Base-by-base conservation (phyloP, 2,113 vertebrate species). In the Paramisgurnus dabryanus region DNA sequence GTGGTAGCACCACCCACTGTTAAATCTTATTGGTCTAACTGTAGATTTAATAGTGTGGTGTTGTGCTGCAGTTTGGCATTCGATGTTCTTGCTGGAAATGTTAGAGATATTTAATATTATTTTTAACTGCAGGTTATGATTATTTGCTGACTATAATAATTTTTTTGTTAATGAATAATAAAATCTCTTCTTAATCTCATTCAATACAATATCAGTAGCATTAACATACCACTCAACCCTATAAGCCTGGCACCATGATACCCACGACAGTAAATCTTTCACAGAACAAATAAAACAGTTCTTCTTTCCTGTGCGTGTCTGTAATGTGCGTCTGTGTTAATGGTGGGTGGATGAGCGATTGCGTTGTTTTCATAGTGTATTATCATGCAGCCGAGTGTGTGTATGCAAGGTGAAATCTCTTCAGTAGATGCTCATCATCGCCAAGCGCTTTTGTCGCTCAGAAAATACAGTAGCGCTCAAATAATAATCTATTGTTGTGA, bases 281-380 rank as follows among this genome's bases (percentile, higher is more conserved):
- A 61, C 3, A 73, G 55, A 73, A 60, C 70, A 73, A 58, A 58
- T 43, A 73, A 53, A 60, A n/a, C 39, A 58, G 53, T 55, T 58
- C 9, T 58, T 10, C 17, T 57, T 58, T 57, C 69, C 18, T 58
- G 34, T 18, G 17, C 63, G 57, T 47, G 11, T 58, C 8, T 57
- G 40, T 74, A 10, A 53, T 61, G 71, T 63, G 58, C 49, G 72
- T 75, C 17, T 34, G 18, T 47, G 57, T 34, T 75, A 75, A 75
- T 63, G 72, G 72, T 75, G 72, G 72, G 58, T 75, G 72, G 72
- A 75, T 75, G 43, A 75, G 43, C 55, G 55, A 73, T 60, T 1
- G 58, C 58, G 63, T 64, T 75, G 58, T 47, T 75, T 2, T 64
- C 5, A 34, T 34, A 49, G 43, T 75, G 72, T 61, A 49, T 64